Base-by-base conservation (phyloP, 2,113 vertebrate genomes). In the Picathartes gymnocephalus region DNA sequence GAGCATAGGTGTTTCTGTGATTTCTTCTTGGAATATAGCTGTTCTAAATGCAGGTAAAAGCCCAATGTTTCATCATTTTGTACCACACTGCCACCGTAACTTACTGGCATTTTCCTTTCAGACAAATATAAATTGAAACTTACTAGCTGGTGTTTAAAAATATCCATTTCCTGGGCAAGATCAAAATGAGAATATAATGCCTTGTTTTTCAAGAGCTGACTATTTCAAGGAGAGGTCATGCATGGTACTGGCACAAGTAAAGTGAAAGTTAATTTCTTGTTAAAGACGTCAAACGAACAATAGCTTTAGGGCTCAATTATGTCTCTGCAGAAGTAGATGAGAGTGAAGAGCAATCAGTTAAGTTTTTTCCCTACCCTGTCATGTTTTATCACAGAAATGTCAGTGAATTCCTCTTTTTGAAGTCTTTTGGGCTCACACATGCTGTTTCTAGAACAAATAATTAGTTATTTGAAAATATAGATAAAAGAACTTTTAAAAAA, bases 251-350 rank as follows among this genome's bases (percentile, higher is more conserved):
- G 60, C 53, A 87, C 42, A 87, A 91, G 76, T 69, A 69, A 87
- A 85, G 33, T 69, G 73, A 89, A 65, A 82, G 50, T 73, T 94
- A 95, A 92, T 91, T 94, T 93, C 89, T 86, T 65, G 11, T 74
- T 91, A 82, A 82, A 79, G 53, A 76, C 76, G 61, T 69, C 89
- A 87, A 76, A 82, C 1, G 7, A 31, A 56, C 61, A 81, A 58
- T 85, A 76, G 73, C 65, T 87, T 91, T 57, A 80, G 53, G 93
- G 70, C 57, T 95, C 70, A 85, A 47, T 92, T 91, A 69, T 85
- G 13, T 53, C 60, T 91, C 48, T 92, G 57, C 17, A 82, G 61
- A 95, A 81, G 57, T 14, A 89, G 70, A 72, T 64, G 53, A 79
- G 40, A 84, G 44, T 61, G 31, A 91, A 79, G n/a, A 76, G 17